Conservation (phyloP, 1,140 invertebrate genomes). For the Trichogramma pretiosum region DNA sequence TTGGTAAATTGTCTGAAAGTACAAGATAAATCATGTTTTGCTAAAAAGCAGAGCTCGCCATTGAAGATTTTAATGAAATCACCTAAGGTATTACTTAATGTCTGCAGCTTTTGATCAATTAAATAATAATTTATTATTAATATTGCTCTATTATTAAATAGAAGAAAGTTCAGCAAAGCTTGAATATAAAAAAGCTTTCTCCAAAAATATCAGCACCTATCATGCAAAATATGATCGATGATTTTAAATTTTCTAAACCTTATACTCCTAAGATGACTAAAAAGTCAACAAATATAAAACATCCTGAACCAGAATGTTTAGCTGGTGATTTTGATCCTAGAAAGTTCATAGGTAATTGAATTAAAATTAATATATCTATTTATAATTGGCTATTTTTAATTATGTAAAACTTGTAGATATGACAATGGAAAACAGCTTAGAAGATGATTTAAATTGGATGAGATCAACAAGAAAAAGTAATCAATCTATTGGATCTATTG, state of each 20-base stretch:
- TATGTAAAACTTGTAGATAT: constrained; percentile 4
- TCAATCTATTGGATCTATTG: constrained; percentile 1
- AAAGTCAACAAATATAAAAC: constrained; percentile 1
- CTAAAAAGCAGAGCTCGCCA: constrained; percentile 14
- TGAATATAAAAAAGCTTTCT: constrained; percentile 13
- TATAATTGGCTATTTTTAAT: constrained; percentile 16
- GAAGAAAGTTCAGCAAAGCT: constrained; percentile 16
- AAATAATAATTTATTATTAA: constrained; percentile 4
- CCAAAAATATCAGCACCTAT: constrained; percentile 14
- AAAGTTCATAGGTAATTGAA: constrained; percentile 22
- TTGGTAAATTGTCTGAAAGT: too few species aligned
- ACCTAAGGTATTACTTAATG: constrained; percentile 20
- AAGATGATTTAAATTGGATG: constrained; percentile 9
- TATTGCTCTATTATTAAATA: too few species aligned
- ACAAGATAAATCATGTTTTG: constrained; percentile 12
- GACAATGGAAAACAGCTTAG: not conserved
- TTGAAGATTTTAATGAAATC: constrained; percentile 6
- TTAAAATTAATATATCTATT: constrained; percentile 1
- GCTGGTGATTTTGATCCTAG: constrained; percentile 18
- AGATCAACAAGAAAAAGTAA: constrained; percentile 6
- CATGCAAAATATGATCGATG: constrained; percentile 7
- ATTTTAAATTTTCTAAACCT: constrained; percentile 23
- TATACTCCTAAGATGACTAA: constrained; percentile 1
- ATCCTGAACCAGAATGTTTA: constrained; percentile 23
- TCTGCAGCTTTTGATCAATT: constrained; percentile 4